These are phyloP conservation scores for Tenrec ecaudatus DNA, from an alignment of 2,113 vertebrate species.

Conservation along the genomic window DNA sequence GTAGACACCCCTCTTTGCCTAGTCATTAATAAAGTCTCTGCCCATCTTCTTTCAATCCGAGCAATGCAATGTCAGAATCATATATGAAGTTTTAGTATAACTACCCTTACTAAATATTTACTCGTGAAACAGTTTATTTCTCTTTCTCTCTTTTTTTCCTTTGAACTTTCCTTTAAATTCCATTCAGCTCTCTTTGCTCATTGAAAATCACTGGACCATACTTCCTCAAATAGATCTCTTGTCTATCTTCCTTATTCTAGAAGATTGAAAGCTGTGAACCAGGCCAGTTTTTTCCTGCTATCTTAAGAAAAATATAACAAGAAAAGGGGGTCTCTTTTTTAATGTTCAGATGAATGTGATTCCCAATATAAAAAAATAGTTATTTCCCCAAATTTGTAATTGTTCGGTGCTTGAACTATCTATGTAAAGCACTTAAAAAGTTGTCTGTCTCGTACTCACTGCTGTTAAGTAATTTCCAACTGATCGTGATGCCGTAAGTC, in stretches of 20 bases:
- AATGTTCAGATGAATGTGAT: not conserved
- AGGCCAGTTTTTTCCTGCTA: not conserved
- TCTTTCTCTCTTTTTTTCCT: not conserved
- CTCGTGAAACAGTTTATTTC: constrained; percentile 6
- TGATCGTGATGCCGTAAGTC: too few species aligned
- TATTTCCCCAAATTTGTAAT: not conserved
- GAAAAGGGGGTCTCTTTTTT: not conserved
- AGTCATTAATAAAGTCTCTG: not conserved
- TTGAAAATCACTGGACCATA: not conserved
- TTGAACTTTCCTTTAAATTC: not conserved
- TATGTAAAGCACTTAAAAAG: not conserved
- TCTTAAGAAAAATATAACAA: not conserved
- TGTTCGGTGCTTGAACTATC: not conserved
- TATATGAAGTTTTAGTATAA: not conserved
- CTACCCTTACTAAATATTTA: not conserved
- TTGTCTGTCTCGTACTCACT: not conserved
- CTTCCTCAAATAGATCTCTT: not conserved
- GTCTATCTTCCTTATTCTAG: not conserved
- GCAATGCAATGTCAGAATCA: not conserved
- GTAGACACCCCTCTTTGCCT: not conserved
- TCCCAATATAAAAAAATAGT: not conserved
- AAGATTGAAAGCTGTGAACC: not conserved
- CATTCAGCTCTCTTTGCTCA: not conserved
- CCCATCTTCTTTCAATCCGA: not conserved
- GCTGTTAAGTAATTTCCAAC: too few species aligned